Base-by-base conservation (phyloP, 1,140 invertebrate species). In the Charaxes varanes region DNA sequence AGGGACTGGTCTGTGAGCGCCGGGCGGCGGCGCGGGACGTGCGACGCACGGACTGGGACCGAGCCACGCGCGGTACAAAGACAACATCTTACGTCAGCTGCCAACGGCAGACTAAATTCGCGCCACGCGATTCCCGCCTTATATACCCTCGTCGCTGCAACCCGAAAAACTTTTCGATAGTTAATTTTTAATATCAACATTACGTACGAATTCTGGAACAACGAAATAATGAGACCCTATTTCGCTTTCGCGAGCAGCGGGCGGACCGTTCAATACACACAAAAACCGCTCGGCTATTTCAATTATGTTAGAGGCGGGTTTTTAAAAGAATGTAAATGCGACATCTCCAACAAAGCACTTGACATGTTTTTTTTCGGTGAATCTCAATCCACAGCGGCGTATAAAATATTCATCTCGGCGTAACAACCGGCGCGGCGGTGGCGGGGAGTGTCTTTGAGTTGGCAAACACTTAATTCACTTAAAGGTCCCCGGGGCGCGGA, bases 21-120 rank as follows among this genome's bases (percentile, higher is more conserved):
- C 53, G 41, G 84, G 73, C 2, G 82, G 60, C n/a, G 82, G 72
- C 42, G 79, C 84, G 18, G 76, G 84, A 24, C 76, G 62, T 34
- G 70, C 71, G 43, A 66, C 71, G 55, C 51, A 86, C 8, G 60
- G 77, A 40, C 63, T 85, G 49, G 57, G 81, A 37, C 70, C 73
- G 27, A 71, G 70, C 90, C 90, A 91, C 11, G 90, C 89, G 72
- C 89, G 86, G 69, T 91, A 91, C 43, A 92, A 70, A 5, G 88
- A 88, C 69, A 88, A 86, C 88, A 89, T 89, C 34, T 46, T 54
- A 44, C 33, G 33, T 17, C 32, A 46, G 53, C 62, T 28, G 41
- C 36, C 60, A 36, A 28, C 34, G 19, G 22, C 27, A 37, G 62
- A 72, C 79, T 84, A 62, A 45, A 52, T 41, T 48, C 48, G 32